phyloP scores from a whole-genome alignment of 1,140 invertebrate genomes.

The Goniozus legneri region DNA sequence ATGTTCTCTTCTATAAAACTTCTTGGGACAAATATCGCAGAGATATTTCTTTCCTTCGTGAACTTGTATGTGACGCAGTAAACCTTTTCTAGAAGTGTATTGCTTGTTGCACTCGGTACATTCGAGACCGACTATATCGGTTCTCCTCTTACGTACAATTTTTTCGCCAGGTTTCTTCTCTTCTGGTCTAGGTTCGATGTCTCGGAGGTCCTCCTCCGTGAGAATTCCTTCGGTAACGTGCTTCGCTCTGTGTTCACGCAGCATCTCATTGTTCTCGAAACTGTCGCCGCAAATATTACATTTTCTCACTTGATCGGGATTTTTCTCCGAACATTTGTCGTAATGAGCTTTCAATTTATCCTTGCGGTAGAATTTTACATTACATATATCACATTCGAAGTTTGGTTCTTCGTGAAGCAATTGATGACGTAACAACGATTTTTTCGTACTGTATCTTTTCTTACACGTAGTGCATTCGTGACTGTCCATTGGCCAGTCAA shows the following conservation, averaged over 20 bases:
- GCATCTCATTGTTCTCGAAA: conserved; percentile 50
- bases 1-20: conserved; percentile 65
- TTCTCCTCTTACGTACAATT: conserved; percentile 42
- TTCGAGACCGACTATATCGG: conserved; percentile 49
- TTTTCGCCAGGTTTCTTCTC: conserved; percentile 41
- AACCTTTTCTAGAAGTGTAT: conserved; percentile 61
- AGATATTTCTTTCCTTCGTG: conserved; percentile 67
- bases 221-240: conserved; percentile 50
- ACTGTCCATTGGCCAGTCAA: conserved; percentile 50
- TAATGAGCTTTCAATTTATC: conserved; percentile 52
- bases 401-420: conserved; percentile 51
- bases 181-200: conserved; percentile 44
- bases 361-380: conserved; percentile 50
- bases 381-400: conserved; percentile 53
- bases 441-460: conserved; percentile 51
- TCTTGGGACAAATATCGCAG: conserved; percentile 65
- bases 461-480: conserved; percentile 50
- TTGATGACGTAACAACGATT: conserved; percentile 48
- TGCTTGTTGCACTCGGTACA: conserved; percentile 61
- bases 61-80: conserved; percentile 60
- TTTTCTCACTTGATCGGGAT: conserved; percentile 50
- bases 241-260: conserved; percentile 43
- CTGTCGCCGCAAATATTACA: conserved; percentile 51
- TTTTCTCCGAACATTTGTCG: conserved; percentile 52
- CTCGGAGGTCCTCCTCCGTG: conserved; percentile 47